Base-by-base conservation (phyloP, 2,888 invertebrate species). In the Megaustenia siamemsis region DNA sequence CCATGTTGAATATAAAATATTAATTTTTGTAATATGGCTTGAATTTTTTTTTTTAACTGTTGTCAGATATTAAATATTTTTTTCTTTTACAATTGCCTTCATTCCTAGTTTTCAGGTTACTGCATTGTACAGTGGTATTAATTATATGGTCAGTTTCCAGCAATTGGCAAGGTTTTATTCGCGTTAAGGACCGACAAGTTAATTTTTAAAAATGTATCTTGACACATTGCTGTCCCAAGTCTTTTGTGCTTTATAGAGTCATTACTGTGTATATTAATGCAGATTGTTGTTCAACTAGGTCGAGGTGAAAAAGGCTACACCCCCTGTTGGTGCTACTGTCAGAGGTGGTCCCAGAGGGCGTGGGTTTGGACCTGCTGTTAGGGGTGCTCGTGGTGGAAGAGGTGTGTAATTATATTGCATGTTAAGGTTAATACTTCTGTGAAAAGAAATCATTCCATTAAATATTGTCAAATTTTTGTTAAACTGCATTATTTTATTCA, bases 281-380 rank as follows among this genome's bases (percentile, higher is more conserved):
- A 32, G 28, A 40, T 73, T 73, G 32, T 73, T 45, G 49, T 35
- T 60, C 32, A 28, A n/a, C 18, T 40, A 93, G 93, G 91, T 93
- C 86, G 98, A 98, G 94, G 98, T 98, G 63, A 98, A 98, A 95
- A 97, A 97, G 93, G 98, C 98, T 71, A 98, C 98, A 82, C 98
- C 98, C 10, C 71, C 63, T 49, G 49, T 73, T 73, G 83, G 66
- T 38, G 79, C 53, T 32, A 78, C n/a, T 53, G 6, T 49, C 5
- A 81, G 86, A 69, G 89, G 92, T 56, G 89, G 90, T 28, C 89
- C 88, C 24, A 89, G 92, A 68, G 89, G 90, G 38, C 88, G 88
- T 69, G 90, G 90, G 40, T 89, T 87, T 86, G 86, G 89, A 38
- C 86, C 86, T 49, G 73, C 49, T 90, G 90, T 92, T 69, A 85